Conservation (phyloP, 2,113 vertebrate genomes). For the Lipophrys pholis region DNA sequence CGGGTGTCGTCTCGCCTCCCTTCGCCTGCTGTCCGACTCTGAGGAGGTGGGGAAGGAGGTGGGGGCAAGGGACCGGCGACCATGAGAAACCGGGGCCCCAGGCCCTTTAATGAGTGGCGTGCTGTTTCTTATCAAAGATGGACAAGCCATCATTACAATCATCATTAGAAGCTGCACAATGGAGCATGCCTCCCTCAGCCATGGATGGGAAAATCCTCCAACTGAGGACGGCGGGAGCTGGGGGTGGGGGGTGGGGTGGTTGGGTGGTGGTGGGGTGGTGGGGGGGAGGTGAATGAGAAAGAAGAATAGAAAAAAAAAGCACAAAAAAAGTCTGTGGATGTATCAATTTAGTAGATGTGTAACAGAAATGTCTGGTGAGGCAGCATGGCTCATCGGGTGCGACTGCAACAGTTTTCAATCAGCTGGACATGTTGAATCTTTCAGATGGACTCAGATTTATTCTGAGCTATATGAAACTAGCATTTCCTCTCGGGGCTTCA, state of each 20-base stretch:
- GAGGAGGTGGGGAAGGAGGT: not conserved
- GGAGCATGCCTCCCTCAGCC: slow-evolving; percentile 51
- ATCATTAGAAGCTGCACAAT: slow-evolving; percentile 77
- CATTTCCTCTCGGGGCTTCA: not conserved
- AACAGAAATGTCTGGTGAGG: slow-evolving; percentile 33
- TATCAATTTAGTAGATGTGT: slow-evolving; percentile 27
- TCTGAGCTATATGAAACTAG: not conserved
- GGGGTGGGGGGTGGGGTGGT: not conserved
- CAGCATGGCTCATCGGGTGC: slow-evolving; percentile 3
- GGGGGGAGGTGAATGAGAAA: not conserved
- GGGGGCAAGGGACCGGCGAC: slow-evolving; percentile 18
- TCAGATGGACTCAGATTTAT: not conserved
- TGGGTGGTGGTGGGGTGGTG: slow-evolving; percentile 8
- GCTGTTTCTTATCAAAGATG: slow-evolving; percentile 84
- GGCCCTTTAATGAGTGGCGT: slow-evolving; percentile 80
- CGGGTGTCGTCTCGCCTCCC: slow-evolving; percentile 76
- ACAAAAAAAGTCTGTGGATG: slow-evolving; percentile 4
- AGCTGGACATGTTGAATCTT: not conserved
- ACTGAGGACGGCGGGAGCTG: slow-evolving; percentile 1
- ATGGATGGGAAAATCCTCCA: slow-evolving; percentile 64
- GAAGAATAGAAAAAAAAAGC: not conserved
- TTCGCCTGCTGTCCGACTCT: slow-evolving; percentile 80
- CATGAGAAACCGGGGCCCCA: slow-evolving; percentile 75
- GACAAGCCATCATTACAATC: slow-evolving; percentile 83
- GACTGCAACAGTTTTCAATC: not conserved